Percentiles rank a stretch among this genome's conserved stretches.
Evolutionary conservation across 1,140 invertebrate species (phyloP).

Genomic region (Potamilus streckersoni): DNA sequence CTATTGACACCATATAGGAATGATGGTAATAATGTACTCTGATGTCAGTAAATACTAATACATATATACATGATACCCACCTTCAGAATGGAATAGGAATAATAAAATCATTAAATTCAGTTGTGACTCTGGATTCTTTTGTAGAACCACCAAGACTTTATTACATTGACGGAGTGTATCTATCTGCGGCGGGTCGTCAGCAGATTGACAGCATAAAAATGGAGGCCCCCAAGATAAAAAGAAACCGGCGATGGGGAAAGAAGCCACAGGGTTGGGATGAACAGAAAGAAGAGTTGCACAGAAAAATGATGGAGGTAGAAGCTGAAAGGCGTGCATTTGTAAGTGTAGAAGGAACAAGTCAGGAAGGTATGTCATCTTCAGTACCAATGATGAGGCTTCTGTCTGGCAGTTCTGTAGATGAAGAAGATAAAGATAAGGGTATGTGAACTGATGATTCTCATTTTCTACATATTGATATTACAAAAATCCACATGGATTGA

Average conservation of each 20-base stretch:
- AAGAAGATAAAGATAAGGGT: slow-evolving; percentile 11
- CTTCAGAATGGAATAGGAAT: background rate
- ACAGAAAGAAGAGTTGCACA: slow-evolving; percentile 10
- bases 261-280: slow-evolving; percentile 29
- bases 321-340: slow-evolving; percentile 22
- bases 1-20: too few species aligned
- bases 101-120: background rate
- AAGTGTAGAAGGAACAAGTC: slow-evolving; percentile 1
- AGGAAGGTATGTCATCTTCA: slow-evolving; percentile 4
- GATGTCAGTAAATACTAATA: background rate
- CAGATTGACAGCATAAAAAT: slow-evolving; percentile 83
- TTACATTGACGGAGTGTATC: slow-evolving; percentile 86
- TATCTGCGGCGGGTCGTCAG: slow-evolving; percentile 83
- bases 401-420: slow-evolving; percentile 20
- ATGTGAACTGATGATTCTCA: background rate
- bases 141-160: slow-evolving; percentile 68
- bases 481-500: too few species aligned
- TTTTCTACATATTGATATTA: too few species aligned
- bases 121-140: slow-evolving; percentile 8
- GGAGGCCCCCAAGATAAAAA: slow-evolving; percentile 73
- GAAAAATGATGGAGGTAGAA: slow-evolving; percentile 31
- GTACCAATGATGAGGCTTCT: slow-evolving; percentile 18
- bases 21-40: too few species aligned
- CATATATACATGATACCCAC: background rate
- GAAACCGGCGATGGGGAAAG: slow-evolving; percentile 33